phyloP scores from a whole-genome alignment of 2,113 vertebrate genomes.

The Eubucco bourcierii region DNA sequence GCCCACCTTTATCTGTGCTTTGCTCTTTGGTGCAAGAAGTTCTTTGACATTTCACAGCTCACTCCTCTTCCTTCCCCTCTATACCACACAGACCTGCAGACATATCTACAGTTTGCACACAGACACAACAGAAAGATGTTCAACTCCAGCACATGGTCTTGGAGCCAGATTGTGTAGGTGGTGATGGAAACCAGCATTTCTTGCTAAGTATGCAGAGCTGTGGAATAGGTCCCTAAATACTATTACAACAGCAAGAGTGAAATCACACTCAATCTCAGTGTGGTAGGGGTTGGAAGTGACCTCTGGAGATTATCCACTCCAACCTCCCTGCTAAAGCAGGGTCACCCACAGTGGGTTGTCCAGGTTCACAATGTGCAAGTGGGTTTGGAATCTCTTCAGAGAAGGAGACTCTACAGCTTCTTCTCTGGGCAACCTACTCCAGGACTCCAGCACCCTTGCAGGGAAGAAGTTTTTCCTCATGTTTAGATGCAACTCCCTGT shows the following conservation, averaged over 20 bases:
- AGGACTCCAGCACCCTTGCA: no score
- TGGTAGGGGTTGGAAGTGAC: no score
- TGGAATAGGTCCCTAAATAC: neutral
- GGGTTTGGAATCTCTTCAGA: no score
- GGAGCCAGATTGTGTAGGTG: neutral
- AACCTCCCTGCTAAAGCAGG: no score
- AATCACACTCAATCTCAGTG: neutral
- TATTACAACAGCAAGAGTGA: neutral
- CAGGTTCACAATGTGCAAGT: no score
- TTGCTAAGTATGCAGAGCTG: neutral
- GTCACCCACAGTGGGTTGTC: no score
- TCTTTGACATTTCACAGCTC: conserved; percentile 59
- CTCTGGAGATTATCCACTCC: no score
- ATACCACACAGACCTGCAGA: neutral
- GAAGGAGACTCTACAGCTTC: no score
- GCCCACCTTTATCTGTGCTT: conserved; percentile 20
- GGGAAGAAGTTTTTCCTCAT: no score
- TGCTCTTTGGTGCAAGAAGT: neutral
- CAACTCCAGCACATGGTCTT: neutral
- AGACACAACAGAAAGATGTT: neutral
- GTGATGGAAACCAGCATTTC: neutral
- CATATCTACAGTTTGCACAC: neutral
- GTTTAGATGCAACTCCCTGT: no score
- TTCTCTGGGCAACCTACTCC: no score
- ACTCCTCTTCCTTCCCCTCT: conserved; percentile 71